Conservation (phyloP, 2,797 vertebrate species). For the Tapera naevia region DNA sequence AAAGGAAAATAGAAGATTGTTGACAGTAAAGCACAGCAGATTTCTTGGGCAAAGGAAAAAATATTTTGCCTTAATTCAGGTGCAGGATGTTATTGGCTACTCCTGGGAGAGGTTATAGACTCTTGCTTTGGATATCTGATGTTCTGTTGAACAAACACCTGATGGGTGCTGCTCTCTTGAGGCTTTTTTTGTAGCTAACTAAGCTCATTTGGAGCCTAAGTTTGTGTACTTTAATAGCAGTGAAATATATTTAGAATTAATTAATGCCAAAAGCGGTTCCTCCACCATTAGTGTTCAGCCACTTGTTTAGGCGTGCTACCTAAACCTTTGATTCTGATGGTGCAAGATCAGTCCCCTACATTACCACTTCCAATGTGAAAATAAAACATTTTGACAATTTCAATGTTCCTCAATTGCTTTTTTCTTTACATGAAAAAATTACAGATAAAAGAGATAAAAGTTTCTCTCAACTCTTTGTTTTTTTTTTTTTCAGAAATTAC, state of each 20-base stretch:
- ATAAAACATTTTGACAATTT: not conserved
- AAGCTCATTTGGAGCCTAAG: not conserved
- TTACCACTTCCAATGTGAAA: rapidly evolving
- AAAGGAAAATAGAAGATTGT: not conserved
- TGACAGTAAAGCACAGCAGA: not conserved
- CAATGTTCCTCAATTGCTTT: not conserved
- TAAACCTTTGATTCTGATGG: not conserved
- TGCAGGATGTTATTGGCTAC: not conserved
- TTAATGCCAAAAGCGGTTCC: not conserved
- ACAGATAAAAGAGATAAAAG: not conserved
- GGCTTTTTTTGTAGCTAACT: not conserved
- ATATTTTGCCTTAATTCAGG: not conserved
- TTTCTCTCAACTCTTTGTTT: not conserved
- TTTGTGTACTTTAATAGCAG: not conserved
- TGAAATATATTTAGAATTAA: not conserved
- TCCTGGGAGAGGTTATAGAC: not conserved
- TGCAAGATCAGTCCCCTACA: not conserved
- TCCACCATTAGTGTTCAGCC: not conserved
- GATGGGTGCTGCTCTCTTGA: not conserved
- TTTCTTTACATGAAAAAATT: not conserved
- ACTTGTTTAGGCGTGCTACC: not conserved
- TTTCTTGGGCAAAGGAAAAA: not conserved
- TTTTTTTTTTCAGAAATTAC: not conserved
- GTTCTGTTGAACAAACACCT: not conserved
- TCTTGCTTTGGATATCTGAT: not conserved